Conservation (phyloP, 2,888 invertebrate genomes). For the Byasa hedistus region DNA sequence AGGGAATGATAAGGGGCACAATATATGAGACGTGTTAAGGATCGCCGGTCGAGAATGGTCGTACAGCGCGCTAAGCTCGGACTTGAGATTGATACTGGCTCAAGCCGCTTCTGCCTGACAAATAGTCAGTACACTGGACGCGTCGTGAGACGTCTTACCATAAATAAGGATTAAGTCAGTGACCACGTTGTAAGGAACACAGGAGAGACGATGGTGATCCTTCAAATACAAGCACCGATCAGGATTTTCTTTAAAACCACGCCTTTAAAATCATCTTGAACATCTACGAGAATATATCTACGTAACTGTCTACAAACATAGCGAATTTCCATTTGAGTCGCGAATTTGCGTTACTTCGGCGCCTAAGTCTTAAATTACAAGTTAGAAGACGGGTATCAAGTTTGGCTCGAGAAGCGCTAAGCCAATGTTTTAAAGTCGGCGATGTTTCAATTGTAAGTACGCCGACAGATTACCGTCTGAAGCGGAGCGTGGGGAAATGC, state of each 20-base stretch:
- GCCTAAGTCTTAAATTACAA: conserved; percentile 71
- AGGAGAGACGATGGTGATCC: conserved; percentile 16
- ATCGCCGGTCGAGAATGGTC: conserved; percentile 37
- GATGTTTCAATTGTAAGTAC: conserved; percentile 69
- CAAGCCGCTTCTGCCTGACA: conserved; percentile 61
- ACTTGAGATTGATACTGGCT: conserved; percentile 69
- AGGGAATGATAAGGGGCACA: conserved; percentile 11
- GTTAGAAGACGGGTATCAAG: conserved; percentile 70
- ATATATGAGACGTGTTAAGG: conserved; percentile 18
- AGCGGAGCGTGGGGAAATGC: conserved; percentile 47
- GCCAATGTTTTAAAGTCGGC: conserved; percentile 68
- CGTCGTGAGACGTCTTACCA: conserved; percentile 75
- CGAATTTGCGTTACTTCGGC: conserved; percentile 75
- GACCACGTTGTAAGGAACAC: conserved; percentile 62
- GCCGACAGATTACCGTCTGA: conserved; percentile 68
- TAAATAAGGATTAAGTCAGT: conserved; percentile 77
- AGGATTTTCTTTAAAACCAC: neutral
- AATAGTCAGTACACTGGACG: conserved; percentile 72
- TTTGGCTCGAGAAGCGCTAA: conserved; percentile 68
- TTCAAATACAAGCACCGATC: conserved; percentile 23
- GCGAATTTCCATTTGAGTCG: conserved; percentile 44
- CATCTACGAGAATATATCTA: conserved; percentile 11
- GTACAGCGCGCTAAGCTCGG: conserved; percentile 52
- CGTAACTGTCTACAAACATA: conserved; percentile 21
- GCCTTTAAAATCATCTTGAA: conserved; percentile 28